Conservation (phyloP, 2,888 invertebrate genomes). For the Philaethria dido region DNA sequence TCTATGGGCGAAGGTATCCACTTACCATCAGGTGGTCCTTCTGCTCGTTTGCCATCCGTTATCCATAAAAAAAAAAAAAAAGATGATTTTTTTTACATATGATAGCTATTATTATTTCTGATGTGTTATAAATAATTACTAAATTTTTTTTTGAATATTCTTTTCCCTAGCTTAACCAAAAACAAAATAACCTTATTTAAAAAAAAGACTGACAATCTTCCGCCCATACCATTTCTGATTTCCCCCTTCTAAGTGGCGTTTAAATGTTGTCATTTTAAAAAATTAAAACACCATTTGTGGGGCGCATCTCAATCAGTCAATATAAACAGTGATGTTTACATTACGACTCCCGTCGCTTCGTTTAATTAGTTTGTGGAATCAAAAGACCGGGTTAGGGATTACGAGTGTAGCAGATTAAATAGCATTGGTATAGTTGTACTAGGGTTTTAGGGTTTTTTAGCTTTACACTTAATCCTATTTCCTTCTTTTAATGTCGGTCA, state of each 20-base stretch:
- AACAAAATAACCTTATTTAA: background rate
- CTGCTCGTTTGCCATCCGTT: no score
- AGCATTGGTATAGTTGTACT: no score
- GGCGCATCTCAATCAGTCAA: constrained; percentile 72
- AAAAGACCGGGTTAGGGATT: constrained; percentile 40
- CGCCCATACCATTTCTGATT: constrained; percentile 22
- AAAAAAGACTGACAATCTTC: background rate
- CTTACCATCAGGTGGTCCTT: no score
- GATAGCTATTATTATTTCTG: no score
- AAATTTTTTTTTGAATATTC: no score
- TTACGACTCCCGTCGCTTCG: constrained; percentile 57
- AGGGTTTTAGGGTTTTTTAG: no score
- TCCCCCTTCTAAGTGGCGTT: constrained; percentile 26
- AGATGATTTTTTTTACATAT: no score
- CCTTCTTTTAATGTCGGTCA: no score
- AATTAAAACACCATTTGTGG: constrained; percentile 76
- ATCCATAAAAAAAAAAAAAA: no score
- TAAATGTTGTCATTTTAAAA: constrained; percentile 78
- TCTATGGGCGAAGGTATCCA: no score
- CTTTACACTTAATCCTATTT: no score
- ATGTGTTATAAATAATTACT: no score
- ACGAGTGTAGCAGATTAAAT: background rate
- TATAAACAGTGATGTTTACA: constrained; percentile 73
- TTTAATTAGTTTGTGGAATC: constrained; percentile 70
- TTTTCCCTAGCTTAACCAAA: background rate